phyloP scores from a whole-genome alignment of 2,888 invertebrate genomes.

The Prosapia bicincta region DNA sequence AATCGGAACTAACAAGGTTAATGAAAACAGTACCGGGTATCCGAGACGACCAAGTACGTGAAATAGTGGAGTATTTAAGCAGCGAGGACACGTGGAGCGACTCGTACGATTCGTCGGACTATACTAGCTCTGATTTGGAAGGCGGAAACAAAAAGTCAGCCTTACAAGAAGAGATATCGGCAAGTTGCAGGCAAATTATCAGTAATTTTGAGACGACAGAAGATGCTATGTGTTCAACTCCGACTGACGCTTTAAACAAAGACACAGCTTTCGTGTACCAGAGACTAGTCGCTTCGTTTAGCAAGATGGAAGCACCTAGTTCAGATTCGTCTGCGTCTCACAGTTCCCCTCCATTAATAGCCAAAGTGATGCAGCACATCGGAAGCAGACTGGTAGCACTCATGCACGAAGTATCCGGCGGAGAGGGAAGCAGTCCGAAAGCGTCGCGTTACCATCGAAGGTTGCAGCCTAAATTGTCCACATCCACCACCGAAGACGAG shows the following conservation, averaged over 20 bases:
- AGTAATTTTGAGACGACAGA: slow-evolving; percentile 66
- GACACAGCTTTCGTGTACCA: slow-evolving; percentile 87
- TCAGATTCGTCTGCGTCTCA: slow-evolving; percentile 50
- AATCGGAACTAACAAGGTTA: slow-evolving; percentile 80
- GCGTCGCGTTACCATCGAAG: slow-evolving; percentile 48
- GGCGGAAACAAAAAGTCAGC: slow-evolving; percentile 61
- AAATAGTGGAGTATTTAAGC: slow-evolving; percentile 88
- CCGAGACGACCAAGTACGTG: slow-evolving; percentile 83
- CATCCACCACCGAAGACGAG: slow-evolving; percentile 56
- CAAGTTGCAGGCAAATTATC: slow-evolving; percentile 84
- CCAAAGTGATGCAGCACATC: slow-evolving; percentile 90
- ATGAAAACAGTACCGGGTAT: slow-evolving; percentile 94
- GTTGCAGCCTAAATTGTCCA: slow-evolving; percentile 55
- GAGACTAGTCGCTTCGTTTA: slow-evolving; percentile 78
- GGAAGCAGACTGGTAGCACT: slow-evolving; percentile 81
- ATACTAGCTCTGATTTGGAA: slow-evolving; percentile 84
- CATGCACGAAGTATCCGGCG: slow-evolving; percentile 89
- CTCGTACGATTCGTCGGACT: slow-evolving; percentile 89
- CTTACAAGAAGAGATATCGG: slow-evolving; percentile 79
- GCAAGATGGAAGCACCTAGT: slow-evolving; percentile 59
- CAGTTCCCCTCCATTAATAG: slow-evolving; percentile 78
- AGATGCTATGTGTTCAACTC: slow-evolving; percentile 21
- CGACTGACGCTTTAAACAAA: slow-evolving; percentile 48
- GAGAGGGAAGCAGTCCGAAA: slow-evolving; percentile 48
- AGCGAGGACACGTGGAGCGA: slow-evolving; percentile 94